Percentiles rank a stretch among this genome's conserved stretches.
Evolutionary conservation across 2,888 invertebrate species (phyloP).

Genomic region (Schizotus pectinicornis): DNA sequence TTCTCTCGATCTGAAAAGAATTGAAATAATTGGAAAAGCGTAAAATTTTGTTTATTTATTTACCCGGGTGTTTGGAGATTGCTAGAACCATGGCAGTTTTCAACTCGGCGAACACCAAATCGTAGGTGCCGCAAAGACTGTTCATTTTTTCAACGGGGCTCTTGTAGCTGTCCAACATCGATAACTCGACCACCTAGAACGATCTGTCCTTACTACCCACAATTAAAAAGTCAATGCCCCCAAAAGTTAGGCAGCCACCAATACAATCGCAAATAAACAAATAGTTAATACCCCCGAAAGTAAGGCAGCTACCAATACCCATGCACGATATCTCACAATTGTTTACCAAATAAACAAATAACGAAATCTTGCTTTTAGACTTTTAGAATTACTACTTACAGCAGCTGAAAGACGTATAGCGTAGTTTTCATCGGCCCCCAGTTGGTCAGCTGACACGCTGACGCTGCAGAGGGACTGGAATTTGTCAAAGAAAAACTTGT

Average conservation of each 20-base stretch:
- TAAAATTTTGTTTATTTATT: constrained; percentile 16
- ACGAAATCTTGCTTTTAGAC: no score
- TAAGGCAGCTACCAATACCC: no score
- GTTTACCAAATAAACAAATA: no score
- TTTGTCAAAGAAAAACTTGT: constrained; percentile 51
- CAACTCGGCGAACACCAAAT: constrained; percentile 59
- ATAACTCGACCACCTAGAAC: constrained; percentile 58
- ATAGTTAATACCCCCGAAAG: no score
- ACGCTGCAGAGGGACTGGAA: constrained; percentile 49
- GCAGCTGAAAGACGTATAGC: constrained; percentile 57
- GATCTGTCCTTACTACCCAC: no score
- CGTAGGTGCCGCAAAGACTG: constrained; percentile 58
- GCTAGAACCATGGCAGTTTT: constrained; percentile 58
- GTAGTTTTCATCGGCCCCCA: constrained; percentile 55
- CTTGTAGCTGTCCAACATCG: constrained; percentile 54
- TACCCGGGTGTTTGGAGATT: constrained; percentile 51
- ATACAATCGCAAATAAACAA: no score
- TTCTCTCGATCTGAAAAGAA: constrained; percentile 42
- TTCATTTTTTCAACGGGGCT: constrained; percentile 58
- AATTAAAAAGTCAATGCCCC: constrained; percentile 6
- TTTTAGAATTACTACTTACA: constrained; percentile 40
- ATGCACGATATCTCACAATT: no score
- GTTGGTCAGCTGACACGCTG: constrained; percentile 55
- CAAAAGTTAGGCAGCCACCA: no score
- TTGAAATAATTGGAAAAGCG: background rate